phyloP scores from a whole-genome alignment of 2,797 vertebrate species.

The Alcedo quadribrachys region DNA sequence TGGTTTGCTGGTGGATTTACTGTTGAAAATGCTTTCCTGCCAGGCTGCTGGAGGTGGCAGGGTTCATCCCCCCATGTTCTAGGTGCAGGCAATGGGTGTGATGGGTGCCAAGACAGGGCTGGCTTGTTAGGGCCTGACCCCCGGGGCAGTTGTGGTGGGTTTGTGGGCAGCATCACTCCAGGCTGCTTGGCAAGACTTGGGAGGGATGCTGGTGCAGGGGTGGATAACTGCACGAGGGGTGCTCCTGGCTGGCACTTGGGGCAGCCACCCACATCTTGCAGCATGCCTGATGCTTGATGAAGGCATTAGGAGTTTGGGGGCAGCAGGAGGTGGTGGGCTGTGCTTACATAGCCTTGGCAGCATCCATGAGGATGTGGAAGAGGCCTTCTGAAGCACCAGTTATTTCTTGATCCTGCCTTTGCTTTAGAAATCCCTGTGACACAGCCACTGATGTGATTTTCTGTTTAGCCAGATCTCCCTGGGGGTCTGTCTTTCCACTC shows the following conservation, averaged over 20 bases:
- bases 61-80: not conserved
- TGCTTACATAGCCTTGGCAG: not conserved
- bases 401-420: not conserved
- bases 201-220: not conserved
- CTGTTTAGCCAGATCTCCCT: not conserved
- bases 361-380: not conserved
- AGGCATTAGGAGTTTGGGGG: not conserved
- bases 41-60: not conserved
- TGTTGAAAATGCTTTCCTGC: not conserved
- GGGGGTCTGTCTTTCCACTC: not conserved
- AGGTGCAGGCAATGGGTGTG: rapidly evolving
- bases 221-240: too few relatives aligned
- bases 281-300: not conserved
- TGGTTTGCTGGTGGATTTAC: not conserved
- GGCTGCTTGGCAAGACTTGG: not conserved
- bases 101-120: not conserved
- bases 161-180: rapidly evolving
- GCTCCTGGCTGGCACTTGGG: not conserved
- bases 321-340: not conserved
- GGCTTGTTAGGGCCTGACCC: not conserved
- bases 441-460: not conserved
- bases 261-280: not conserved
- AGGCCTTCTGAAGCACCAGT: not conserved
- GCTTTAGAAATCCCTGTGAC: not conserved
- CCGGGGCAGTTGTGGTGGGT: rapidly evolving